phyloP scores from a whole-genome alignment of 2,888 invertebrate genomes.

The Conistra vaccinii region DNA sequence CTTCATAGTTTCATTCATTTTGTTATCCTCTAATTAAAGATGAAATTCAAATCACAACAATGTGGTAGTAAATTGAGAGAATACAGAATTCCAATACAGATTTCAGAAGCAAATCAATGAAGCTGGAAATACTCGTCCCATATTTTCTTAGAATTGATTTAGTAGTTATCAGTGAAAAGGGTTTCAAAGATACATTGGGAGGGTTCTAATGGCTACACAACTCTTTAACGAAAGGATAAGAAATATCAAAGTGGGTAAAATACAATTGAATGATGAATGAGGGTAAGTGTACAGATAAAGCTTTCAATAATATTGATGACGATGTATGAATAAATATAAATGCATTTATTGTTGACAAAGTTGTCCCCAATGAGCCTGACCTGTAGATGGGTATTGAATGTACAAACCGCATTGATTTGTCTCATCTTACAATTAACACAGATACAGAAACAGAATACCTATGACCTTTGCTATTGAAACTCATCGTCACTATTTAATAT shows the following conservation, averaged over 20 bases:
- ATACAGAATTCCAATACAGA: background rate
- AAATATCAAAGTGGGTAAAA: background rate
- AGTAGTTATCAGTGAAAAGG: background rate
- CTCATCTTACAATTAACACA: constrained; percentile 79
- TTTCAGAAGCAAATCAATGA: background rate
- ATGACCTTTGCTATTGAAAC: constrained; percentile 72
- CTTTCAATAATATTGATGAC: background rate
- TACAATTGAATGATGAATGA: background rate
- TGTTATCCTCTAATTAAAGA: background rate
- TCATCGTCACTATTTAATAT: constrained; percentile 46
- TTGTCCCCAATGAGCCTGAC: constrained; percentile 65
- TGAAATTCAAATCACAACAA: background rate
- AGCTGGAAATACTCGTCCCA: background rate
- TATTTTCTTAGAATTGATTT: background rate
- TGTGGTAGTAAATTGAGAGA: background rate
- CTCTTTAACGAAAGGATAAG: background rate
- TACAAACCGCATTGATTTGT: constrained; percentile 81
- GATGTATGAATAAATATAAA: background rate
- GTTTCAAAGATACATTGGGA: too few species aligned
- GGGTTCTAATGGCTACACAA: too few species aligned
- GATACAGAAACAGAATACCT: constrained; percentile 73
- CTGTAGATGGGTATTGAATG: constrained; percentile 79
- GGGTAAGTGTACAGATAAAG: background rate
- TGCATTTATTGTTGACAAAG: constrained; percentile 6
- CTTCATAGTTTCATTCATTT: background rate